Percentiles rank a stretch among this genome's conserved stretches.
These are phyloP conservation scores for Neogobius melanostomus DNA, from an alignment of 2,113 vertebrate genomes.

Conservation along the genomic window DNA sequence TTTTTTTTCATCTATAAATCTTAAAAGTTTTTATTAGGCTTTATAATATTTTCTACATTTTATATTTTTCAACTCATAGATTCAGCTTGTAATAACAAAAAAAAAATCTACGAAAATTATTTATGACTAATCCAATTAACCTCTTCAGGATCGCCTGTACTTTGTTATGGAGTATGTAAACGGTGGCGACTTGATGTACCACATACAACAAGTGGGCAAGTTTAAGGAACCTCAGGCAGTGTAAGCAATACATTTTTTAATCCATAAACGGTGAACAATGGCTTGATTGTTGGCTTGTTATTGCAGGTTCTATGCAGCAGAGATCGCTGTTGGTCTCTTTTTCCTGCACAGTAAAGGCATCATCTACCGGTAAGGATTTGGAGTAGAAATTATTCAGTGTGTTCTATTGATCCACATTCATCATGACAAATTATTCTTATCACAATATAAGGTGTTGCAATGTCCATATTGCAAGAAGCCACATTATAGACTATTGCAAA, in stretches of 20 bases:
- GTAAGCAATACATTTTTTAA: conserved; percentile 74
- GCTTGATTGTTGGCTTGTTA: conserved; percentile 28
- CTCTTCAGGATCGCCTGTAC: conserved; percentile 89
- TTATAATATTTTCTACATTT: too few relatives aligned
- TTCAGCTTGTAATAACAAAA: too few relatives aligned
- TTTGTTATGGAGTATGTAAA: conserved; percentile 98
- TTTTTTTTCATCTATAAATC: too few relatives aligned
- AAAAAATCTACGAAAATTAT: too few relatives aligned
- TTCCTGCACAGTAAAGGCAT: conserved; percentile 93
- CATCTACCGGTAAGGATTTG: conserved; percentile 86
- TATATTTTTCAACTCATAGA: too few relatives aligned
- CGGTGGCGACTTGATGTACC: conserved; percentile 96
- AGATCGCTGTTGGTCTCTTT: conserved; percentile 94
- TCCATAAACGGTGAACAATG: neutral
- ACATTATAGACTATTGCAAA: too few relatives aligned
- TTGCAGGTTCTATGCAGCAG: conserved; percentile 93
- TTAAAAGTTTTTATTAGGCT: too few relatives aligned
- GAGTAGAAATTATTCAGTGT: too few relatives aligned
- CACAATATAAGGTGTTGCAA: too few relatives aligned
- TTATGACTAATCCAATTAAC: neutral
- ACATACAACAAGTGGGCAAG: conserved; percentile 96
- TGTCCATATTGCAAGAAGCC: too few relatives aligned
- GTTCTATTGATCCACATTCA: too few relatives aligned
- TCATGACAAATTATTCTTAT: too few relatives aligned
- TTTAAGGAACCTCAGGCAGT: conserved; percentile 97